Conservation (phyloP, 2,888 invertebrate genomes). For the Drosophila aldrichi region DNA sequence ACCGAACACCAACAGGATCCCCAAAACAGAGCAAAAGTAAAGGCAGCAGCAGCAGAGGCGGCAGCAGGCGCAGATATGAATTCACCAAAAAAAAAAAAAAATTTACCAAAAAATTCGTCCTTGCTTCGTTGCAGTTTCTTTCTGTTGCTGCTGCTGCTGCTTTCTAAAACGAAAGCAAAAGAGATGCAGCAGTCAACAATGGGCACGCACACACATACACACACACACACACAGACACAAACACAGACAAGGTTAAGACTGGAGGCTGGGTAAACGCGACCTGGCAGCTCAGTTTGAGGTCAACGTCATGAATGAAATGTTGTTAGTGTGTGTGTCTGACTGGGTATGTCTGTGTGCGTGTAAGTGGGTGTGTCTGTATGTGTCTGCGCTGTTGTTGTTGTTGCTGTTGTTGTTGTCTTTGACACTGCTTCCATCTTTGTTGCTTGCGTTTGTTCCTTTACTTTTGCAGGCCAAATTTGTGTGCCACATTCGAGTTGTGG, state of each 20-base stretch:
- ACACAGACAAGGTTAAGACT: conserved; percentile 49
- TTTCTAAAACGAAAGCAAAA: conserved; percentile 83
- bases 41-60: conserved; percentile 19
- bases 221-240: conserved; percentile 17
- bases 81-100: conserved; percentile 73
- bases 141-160: conserved; percentile 57
- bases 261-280: conserved; percentile 24
- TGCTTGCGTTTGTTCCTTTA: conserved; percentile 68
- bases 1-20: conserved; percentile 41
- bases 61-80: conserved; percentile 24
- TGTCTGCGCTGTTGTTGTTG: conserved; percentile 14
- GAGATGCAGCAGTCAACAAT: conserved; percentile 60
- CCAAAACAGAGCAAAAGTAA: conserved; percentile 37
- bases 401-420: conserved; percentile 52
- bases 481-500: conserved; percentile 45
- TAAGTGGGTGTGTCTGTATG: conserved; percentile 7
- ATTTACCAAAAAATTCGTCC: conserved; percentile 84
- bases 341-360: conserved; percentile 12
- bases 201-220: conserved; percentile 20
- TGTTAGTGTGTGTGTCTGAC: conserved; percentile 14
- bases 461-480: conserved; percentile 45
- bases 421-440: conserved; percentile 59
- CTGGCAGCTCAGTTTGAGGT: conserved; percentile 56
- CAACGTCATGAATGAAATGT: conserved; percentile 68
- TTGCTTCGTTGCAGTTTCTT: conserved; percentile 85